Conservation (phyloP, 2,113 vertebrate species). For the Lagenorhynchus albirostris region DNA sequence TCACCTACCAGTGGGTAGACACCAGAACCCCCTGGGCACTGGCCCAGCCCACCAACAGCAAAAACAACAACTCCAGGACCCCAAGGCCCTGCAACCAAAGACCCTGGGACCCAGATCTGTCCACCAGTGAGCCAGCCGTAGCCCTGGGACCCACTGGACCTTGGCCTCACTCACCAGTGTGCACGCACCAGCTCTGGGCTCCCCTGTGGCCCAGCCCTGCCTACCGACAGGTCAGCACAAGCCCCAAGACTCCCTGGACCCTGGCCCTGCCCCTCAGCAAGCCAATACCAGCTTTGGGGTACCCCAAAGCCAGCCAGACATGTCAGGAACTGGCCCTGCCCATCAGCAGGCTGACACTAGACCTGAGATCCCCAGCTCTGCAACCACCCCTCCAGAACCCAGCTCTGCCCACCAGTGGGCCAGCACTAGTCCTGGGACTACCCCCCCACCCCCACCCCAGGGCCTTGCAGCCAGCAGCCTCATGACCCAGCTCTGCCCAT, state of each 20-base stretch:
- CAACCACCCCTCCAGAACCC: not conserved
- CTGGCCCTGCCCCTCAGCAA: no score
- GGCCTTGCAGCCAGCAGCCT: not conserved
- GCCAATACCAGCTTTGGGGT: not conserved
- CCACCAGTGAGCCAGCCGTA: not conserved
- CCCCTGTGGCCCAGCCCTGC: not conserved
- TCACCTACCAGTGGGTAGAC: not conserved
- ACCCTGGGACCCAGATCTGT: not conserved
- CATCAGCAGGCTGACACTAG: not conserved
- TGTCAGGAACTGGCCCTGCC: not conserved
- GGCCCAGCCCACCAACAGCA: not conserved
- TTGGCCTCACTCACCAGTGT: not conserved
- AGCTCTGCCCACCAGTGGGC: not conserved
- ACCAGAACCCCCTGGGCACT: not conserved
- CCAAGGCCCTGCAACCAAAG: not conserved
- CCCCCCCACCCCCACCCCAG: not conserved
- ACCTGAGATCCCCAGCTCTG: not conserved
- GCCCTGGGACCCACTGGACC: not conserved
- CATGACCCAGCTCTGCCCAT: not conserved
- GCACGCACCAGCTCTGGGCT: not conserved
- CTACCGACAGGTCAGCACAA: not conserved
- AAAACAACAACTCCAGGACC: not conserved
- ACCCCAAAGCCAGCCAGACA: not conserved
- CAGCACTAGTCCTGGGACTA: not conserved
- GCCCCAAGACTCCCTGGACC: accelerated